Base-by-base conservation (phyloP, 2,797 vertebrate genomes). In the Phylloscopus collybita region DNA sequence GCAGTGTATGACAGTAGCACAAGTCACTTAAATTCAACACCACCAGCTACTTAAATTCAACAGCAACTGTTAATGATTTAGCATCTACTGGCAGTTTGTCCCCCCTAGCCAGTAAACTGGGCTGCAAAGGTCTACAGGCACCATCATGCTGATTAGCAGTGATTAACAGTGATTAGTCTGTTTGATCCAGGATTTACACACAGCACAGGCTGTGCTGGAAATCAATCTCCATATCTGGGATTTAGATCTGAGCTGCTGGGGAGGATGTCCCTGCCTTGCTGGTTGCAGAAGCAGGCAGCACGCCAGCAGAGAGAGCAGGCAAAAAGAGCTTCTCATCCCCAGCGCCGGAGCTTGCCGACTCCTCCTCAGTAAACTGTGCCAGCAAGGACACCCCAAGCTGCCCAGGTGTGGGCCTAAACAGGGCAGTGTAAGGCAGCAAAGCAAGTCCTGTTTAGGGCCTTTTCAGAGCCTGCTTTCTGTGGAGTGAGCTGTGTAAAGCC, bases 111-210 rank as follows among this genome's bases (percentile, higher is more conserved):
- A 75, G 40, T 53, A 83, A 79, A 45, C 72, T 81, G 74, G 50
- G 70, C 51, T 79, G 51, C 66, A 87, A 53, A 94, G 85, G 86
- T 86, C 92, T 70, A 34, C 70, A 76, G 81, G 60, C 38, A 81
- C 66, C 75, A 88, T 82, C 92, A 42, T 20, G 38, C 60, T 71
- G 92, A 96, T 95, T 94, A 96, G 80, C 84, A 70, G 82, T 92
- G 91, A 96, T 95, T 94, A 97, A 82, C 88, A 88, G 71, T 83
- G 87, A 96, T 97, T 95, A 95, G 91, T 51, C 86, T 87, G 82
- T 82, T 95, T 94, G 91, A 93, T 96, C 70, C 88, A 90, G 76
- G 87, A 95, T 90, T 96, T 92, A 83, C 29, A 83, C 49, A 44
- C 47, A 73, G 64, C 47, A 51, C 65, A 79, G 72, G 16, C 84